phyloP scores from a whole-genome alignment of 2,888 invertebrate species.

The Morpho helenor region DNA sequence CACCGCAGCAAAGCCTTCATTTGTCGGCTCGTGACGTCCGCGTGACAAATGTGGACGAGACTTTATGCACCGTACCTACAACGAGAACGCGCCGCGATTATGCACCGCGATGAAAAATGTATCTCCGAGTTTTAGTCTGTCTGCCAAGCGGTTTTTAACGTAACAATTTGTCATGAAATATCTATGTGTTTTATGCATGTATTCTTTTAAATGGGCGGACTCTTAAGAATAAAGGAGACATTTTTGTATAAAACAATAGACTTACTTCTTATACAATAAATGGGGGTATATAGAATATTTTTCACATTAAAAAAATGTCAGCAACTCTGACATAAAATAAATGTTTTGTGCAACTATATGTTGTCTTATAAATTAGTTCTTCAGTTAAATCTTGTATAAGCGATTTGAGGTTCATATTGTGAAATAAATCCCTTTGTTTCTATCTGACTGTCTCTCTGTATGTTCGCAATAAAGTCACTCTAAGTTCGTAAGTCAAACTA shows the following conservation, averaged over 20 bases:
- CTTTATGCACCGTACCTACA: slow-evolving; percentile 54
- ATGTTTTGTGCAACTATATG: not conserved
- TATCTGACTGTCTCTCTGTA: no score
- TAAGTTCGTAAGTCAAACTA: no score
- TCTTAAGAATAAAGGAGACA: slow-evolving; percentile 2
- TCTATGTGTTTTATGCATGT: slow-evolving; percentile 23
- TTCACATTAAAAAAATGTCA: no score
- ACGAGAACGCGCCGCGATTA: slow-evolving; percentile 56
- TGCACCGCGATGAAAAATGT: slow-evolving; percentile 63
- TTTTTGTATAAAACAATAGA: slow-evolving; percentile 1
- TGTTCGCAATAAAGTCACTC: no score
- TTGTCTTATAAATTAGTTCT: no score
- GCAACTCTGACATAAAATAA: no score
- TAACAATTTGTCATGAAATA: slow-evolving; percentile 34
- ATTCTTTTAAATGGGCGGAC: slow-evolving; percentile 15
- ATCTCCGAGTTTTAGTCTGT: slow-evolving; percentile 43
- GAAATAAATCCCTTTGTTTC: no score
- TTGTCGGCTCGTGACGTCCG: slow-evolving; percentile 76
- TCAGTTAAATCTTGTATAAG: no score
- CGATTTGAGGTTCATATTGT: no score
- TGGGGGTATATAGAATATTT: no score
- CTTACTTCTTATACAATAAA: not conserved
- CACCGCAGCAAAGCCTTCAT: slow-evolving; percentile 76
- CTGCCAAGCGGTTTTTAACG: slow-evolving; percentile 35
- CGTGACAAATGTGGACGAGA: slow-evolving; percentile 76